phyloP scores from a whole-genome alignment of 2,888 invertebrate species.

The Andrena haemorrhoa region DNA sequence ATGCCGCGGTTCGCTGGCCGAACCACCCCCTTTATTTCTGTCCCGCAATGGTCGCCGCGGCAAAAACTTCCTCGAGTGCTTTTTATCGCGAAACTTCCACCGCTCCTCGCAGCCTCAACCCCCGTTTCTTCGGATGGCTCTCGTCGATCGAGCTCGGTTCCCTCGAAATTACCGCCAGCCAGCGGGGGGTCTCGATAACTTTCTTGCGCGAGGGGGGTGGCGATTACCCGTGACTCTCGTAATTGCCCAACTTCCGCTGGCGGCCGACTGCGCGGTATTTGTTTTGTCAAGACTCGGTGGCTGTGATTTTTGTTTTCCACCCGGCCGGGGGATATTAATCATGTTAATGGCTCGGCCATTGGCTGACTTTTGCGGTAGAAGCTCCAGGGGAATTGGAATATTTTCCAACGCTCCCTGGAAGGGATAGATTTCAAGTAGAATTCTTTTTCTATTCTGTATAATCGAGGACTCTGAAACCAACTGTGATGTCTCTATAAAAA shows the following conservation, averaged over 20 bases:
- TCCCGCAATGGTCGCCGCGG: constrained; percentile 37
- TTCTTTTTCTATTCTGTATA: no score
- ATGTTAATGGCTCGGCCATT: not conserved
- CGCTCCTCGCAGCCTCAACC: not conserved
- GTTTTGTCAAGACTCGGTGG: constrained; percentile 2
- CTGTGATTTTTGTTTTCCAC: not conserved
- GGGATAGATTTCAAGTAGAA: not conserved
- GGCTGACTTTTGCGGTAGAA: not conserved
- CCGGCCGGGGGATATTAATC: not conserved
- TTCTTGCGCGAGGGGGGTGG: constrained; percentile 25
- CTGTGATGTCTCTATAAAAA: no score
- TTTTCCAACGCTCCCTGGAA: no score
- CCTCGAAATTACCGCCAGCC: constrained; percentile 45
- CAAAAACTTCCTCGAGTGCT: constrained; percentile 49
- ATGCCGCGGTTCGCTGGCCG: not conserved
- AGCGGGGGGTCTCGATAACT: constrained; percentile 33
- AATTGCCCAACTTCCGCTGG: constrained; percentile 40
- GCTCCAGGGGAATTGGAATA: no score
- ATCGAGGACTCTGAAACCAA: no score
- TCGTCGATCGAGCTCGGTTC: constrained; percentile 19
- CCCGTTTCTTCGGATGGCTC: constrained; percentile 2
- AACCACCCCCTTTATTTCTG: constrained; percentile 23
- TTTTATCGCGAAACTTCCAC: constrained; percentile 54
- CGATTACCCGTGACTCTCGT: constrained; percentile 46
- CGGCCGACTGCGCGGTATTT: not conserved